Evolutionary conservation across 2,797 vertebrate species (phyloP).

Genomic region (Numenius phaeopus): DNA sequence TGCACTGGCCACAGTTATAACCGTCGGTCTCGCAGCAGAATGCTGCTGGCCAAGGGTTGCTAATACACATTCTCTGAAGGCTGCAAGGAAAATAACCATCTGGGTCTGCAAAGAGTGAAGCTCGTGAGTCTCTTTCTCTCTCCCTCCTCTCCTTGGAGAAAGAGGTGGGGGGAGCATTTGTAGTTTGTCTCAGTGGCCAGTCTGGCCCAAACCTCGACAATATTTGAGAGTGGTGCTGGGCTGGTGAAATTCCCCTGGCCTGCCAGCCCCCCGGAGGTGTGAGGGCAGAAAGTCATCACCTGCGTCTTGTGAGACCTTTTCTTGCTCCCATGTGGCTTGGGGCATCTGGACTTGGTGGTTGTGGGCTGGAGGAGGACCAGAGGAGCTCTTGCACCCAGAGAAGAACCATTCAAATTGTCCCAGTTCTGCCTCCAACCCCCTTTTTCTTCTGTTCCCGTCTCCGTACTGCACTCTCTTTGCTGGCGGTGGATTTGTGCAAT

Average conservation of each 20-base stretch:
- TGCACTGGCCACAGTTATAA: background rate
- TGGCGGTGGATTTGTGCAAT: background rate
- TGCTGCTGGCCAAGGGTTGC: background rate
- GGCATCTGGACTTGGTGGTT: too few relatives aligned
- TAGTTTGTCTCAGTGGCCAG: background rate
- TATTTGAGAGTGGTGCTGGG: background rate
- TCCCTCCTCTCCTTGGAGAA: background rate
- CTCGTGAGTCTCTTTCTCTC: background rate
- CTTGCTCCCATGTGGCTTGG: rapidly evolving
- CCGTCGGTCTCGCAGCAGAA: background rate
- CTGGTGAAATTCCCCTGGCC: background rate
- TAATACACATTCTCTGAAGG: background rate
- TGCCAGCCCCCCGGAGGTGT: background rate
- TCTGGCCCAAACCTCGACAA: background rate
- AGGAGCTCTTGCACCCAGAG: background rate
- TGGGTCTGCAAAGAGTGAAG: background rate
- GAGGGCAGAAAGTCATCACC: background rate
- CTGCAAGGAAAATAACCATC: background rate
- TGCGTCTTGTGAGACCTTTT: background rate
- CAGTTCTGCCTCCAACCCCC: background rate
- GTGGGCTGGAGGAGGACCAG: background rate
- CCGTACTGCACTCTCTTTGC: background rate
- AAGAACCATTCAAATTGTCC: background rate
- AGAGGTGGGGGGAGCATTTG: background rate
- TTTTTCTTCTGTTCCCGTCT: background rate